Evolutionary conservation across 2,113 vertebrate species (phyloP).

Genomic region (Embiotoca jacksoni): DNA sequence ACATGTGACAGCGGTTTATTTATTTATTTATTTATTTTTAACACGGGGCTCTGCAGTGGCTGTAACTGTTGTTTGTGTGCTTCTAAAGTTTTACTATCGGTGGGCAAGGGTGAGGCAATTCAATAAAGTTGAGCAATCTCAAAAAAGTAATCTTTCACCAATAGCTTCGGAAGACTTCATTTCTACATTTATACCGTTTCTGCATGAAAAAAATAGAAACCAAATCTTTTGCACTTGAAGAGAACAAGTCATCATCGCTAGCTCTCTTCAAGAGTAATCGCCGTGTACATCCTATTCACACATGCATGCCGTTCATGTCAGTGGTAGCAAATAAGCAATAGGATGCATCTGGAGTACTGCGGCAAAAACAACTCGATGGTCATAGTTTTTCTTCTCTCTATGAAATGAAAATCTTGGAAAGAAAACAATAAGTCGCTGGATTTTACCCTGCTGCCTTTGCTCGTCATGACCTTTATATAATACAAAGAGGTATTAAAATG

Average conservation of each 20-base stretch:
- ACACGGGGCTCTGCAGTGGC: conserved; percentile 13
- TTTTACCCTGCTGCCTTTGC: not conserved
- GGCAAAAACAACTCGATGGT: not conserved
- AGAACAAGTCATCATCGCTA: too few relatives aligned
- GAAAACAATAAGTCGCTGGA: not conserved
- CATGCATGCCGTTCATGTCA: too few relatives aligned
- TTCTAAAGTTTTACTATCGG: conserved; percentile 7
- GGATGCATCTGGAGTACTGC: not conserved
- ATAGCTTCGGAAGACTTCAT: not conserved
- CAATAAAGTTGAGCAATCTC: not conserved
- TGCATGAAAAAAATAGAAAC: too few relatives aligned
- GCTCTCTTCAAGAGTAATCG: too few relatives aligned
- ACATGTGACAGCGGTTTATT: conserved; percentile 20
- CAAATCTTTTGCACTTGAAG: too few relatives aligned
- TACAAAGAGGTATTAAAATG: not conserved
- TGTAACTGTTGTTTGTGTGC: not conserved
- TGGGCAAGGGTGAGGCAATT: conserved; percentile 29
- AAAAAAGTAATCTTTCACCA: conserved; percentile 1
- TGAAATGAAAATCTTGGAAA: too few relatives aligned
- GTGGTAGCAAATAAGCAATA: too few relatives aligned
- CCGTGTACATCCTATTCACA: too few relatives aligned
- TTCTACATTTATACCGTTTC: not conserved
- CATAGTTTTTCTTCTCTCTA: too few relatives aligned
- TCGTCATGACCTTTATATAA: not conserved
- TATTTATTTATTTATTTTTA: not conserved